Evolutionary conservation across 2,888 invertebrate species (phyloP), one percentile per base, ranked within the genome.

Genomic region (Nowickia ferox): DNA sequence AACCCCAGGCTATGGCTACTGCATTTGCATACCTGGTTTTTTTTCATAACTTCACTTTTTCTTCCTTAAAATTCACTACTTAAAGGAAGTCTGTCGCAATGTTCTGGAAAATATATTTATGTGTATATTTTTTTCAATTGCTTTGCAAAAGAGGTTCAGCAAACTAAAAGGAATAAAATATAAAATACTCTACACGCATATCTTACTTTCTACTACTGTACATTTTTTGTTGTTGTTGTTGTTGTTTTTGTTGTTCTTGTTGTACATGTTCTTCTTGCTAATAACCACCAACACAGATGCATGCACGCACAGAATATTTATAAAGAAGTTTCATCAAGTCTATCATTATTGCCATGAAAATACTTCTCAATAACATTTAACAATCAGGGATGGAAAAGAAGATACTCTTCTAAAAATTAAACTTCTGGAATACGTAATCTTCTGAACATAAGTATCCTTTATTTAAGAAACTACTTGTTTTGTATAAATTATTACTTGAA

Each of bases 1-100:
- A 91, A 90, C 91, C 91, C 87, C 88, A 89, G 91, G 91, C 90
- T 88, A 91, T 90, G 90, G 91, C 91, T 91, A 91, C 91, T 90
- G 91, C 91, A 91, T 91, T 91, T 91, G 91, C 91, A 91, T 91
- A 86, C 84, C 82, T 59, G 22, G 30, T 78, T 81, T 71, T 68
- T 63, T 22, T 78, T 46, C 40, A 15, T 65, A 65, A 46, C 38
- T 61, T 66, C 40, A 65, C 46, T 19, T 79, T 69, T 65, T 68
- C 55, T 63, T 59, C 19, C 44, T 79, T 9, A 66, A 71, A 53
- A 53, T 53, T 11, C 57, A 57, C 65, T 63, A 69, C 74, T 82
- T 77, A 77, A 72, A 78, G 84, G 76, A 85, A 80, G 76, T 81
- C 17, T 30, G 30, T 55, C 87, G 61, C 76, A 81, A 69, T 77